Evolutionary conservation across 2,888 invertebrate genomes (phyloP), one percentile per base, ranked within the genome.

Genomic region (Drosophila kanekoi): DNA sequence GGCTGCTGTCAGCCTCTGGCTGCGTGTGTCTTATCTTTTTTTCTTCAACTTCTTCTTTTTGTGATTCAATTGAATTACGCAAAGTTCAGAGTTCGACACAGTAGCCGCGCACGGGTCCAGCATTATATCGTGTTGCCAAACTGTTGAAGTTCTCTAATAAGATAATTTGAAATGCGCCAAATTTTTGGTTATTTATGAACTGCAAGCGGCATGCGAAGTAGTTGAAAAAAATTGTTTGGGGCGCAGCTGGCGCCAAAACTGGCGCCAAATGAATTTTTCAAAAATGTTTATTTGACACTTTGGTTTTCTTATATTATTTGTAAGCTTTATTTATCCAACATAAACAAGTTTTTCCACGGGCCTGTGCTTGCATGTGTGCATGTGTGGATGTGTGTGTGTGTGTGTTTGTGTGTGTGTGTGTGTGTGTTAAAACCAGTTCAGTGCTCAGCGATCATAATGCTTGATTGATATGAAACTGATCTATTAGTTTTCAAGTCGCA

Each of bases 391-490:
- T 33, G 44, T n/a, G 14, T 53, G 49, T 44, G 61, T 53, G 63
- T 49, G 48, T 64, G 37, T n/a, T 3, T 11, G 18, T 33, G 32
- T 35, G 14, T 33, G 44, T n/a, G 14, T 53, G 49, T 44, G 61
- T 53, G 63, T 49, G 48, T 64, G 62, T 61, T 18, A 33, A 62
- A 85, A 81, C 83, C 70, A 80, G 80, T 81, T 80, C 64, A 75
- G 44, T 56, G 73, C n/a, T 51, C 54, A 71, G 58, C 54, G 54
- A 72, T 49, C 64, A 72, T 78, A 80, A 72, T 79, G 62, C 65
- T 61, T 81, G 83, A 86, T 84, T 81, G 86, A 86, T 83, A 81
- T 67, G 77, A 79, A 81, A 83, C 83, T 82, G 86, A 84, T 86
- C 81, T 83, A 84, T 86, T 84, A 79, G 79, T 67, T 69, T 76